Base-by-base conservation (phyloP, 2,797 vertebrate genomes). In the Antrozous pallidus region DNA sequence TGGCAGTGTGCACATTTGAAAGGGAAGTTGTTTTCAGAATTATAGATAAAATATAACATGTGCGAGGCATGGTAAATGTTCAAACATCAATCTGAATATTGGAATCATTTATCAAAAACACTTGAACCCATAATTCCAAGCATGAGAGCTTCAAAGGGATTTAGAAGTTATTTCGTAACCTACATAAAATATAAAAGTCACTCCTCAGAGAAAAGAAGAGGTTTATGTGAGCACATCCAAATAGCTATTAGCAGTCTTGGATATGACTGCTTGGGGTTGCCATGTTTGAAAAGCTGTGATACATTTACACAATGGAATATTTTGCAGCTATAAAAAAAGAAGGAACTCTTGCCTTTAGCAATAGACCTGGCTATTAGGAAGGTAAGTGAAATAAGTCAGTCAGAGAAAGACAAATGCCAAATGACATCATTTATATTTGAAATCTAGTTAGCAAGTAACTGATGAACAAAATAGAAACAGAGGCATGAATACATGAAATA, bases 21-120 rank as follows among this genome's bases (percentile, higher is more conserved):
- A 81, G 56, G 58, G 8, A 88, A 20, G 36, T 84, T 93, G 11
- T 80, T 69, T 93, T 85, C 24, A 88, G 14, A 94, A 42, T 40
- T 91, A 74, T 6, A 36, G 17, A 33, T 26, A 77, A 94, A n/a
- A 91, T 47, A 8, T 33, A 65, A 71, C 18, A 17, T 12, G 1
- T 47, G 13, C 36, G 70, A 70, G 4, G 17, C 3, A 56, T 3
- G 42, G 20, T 33, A 6, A 26, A 26, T 47, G 22, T 28, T 88
- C 16, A 86, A 86, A 18, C 9, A 65, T 82, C 28, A 83, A 6
- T 28, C 22, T 31, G 36, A 71, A 22, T 73, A 69, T 38, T 31
- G 88, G n/a, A 42, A 9, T 31, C 47, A 6, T 11, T 14, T 33
- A 20, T 81, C 78, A 69, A 86, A 38, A 26, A n/a, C 8, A 75